A percentile compares a stretch with the other conserved stretches of the same genome.
phyloP scores from a whole-genome alignment of 2,888 invertebrate genomes.

The Tiphia femorata region DNA sequence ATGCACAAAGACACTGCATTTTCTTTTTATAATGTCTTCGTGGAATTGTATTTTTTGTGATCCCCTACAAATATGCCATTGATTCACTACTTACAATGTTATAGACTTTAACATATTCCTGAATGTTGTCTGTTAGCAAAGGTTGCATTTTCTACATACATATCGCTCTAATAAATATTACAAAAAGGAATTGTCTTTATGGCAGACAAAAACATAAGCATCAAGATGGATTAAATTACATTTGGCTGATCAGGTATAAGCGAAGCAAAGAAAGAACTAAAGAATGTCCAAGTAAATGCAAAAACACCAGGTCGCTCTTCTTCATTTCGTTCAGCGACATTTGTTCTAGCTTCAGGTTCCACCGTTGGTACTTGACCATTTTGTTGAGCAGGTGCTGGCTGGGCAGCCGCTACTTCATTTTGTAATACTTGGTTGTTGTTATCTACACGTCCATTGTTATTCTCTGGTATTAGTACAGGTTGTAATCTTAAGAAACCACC shows the following conservation, averaged over 20 bases:
- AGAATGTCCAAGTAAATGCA: conserved; percentile 88
- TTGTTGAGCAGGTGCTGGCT: conserved; percentile 54
- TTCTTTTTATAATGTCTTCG: too few relatives aligned
- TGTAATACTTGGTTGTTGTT: conserved; percentile 58
- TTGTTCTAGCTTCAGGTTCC: conserved; percentile 57
- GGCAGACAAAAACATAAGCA: too few relatives aligned
- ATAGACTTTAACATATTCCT: too few relatives aligned
- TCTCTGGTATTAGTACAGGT: conserved; percentile 50
- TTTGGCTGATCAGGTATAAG: conserved; percentile 91
- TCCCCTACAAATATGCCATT: too few relatives aligned
- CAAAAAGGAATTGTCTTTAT: neutral
- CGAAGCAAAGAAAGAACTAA: conserved; percentile 94
- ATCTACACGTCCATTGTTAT: conserved; percentile 53
- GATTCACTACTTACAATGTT: too few relatives aligned
- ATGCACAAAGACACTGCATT: too few relatives aligned
- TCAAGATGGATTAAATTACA: conserved; percentile 67
- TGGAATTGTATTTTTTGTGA: too few relatives aligned
- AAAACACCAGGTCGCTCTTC: conserved; percentile 76
- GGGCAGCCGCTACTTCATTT: conserved; percentile 48
- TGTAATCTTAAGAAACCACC: conserved; percentile 81
- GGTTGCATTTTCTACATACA: conserved; percentile 10
- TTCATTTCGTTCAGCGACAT: conserved; percentile 63
- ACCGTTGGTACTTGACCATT: conserved; percentile 48
- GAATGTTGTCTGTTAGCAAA: too few relatives aligned
- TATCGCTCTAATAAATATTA: neutral